phyloP scores from a whole-genome alignment of 2,797 vertebrate genomes.

The Nannoperca obscura region DNA sequence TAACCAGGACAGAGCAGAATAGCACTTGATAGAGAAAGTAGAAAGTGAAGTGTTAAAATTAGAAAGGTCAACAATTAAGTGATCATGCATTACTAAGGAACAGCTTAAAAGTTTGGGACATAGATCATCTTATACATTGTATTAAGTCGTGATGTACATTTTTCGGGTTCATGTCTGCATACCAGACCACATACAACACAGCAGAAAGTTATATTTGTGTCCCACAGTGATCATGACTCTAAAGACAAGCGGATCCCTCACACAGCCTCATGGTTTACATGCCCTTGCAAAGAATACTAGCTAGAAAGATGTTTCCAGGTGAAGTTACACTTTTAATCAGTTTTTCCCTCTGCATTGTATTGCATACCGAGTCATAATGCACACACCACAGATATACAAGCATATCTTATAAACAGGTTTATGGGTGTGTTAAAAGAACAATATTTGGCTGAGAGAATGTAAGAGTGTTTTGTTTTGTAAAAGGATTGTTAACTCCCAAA shows the following conservation, averaged over 20 bases:
- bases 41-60: not conserved
- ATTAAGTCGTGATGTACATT: not conserved
- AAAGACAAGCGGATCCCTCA: slow-evolving; percentile 38
- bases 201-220: slow-evolving; percentile 9
- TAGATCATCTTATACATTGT: not conserved
- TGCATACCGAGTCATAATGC: slow-evolving; percentile 28
- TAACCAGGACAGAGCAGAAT: slow-evolving; percentile 25
- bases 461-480: slow-evolving; percentile 43
- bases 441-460: slow-evolving; percentile 43
- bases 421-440: not conserved
- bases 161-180: not conserved
- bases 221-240: slow-evolving; percentile 23
- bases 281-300: slow-evolving; percentile 5
- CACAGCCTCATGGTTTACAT: slow-evolving; percentile 53
- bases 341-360: slow-evolving; percentile 30
- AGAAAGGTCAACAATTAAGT: slow-evolving; percentile 6
- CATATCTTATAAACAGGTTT: slow-evolving; percentile 32
- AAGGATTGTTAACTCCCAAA: slow-evolving; percentile 47
- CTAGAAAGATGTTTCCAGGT: slow-evolving; percentile 26
- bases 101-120: not conserved
- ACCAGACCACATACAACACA: not conserved
- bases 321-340: slow-evolving; percentile 62
- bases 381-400: slow-evolving; percentile 25
- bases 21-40: not conserved
- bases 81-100: not conserved